These are phyloP conservation scores for Halcyon malimbica DNA, from an alignment of 2,113 vertebrate species.

Conservation along the genomic window DNA sequence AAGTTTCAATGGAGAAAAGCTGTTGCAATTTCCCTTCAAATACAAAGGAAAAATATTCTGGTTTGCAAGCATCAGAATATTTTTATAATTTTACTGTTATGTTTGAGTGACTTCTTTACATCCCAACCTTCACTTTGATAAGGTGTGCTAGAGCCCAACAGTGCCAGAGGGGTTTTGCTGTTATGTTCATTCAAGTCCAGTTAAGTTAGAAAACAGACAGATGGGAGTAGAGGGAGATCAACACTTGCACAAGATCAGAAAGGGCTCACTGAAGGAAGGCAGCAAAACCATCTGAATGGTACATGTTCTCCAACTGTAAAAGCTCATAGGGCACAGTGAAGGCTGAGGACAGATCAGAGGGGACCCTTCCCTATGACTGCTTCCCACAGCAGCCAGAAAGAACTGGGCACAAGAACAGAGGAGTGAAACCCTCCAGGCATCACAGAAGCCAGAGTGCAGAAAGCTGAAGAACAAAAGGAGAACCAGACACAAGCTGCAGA, in stretches of 20 bases:
- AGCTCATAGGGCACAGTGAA: background rate
- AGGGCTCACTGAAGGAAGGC: background rate
- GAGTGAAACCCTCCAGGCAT: background rate
- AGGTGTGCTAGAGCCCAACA: background rate
- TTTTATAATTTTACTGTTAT: background rate
- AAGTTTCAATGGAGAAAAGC: background rate
- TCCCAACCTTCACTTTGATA: background rate
- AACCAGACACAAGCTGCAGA: background rate
- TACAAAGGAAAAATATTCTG: background rate
- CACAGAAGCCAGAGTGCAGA: background rate
- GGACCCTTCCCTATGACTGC: background rate
- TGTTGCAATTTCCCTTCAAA: background rate
- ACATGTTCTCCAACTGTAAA: background rate
- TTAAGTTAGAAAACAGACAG: background rate
- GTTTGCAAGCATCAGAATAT: background rate
- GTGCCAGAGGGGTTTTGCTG: background rate
- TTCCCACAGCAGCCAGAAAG: background rate
- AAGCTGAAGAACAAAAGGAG: background rate
- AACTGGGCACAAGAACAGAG: background rate
- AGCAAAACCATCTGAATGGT: background rate
- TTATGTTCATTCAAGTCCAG: background rate
- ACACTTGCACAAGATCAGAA: background rate
- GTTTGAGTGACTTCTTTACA: background rate
- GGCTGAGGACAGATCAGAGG: background rate
- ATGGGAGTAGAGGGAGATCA: background rate